Evolutionary conservation across 2,888 invertebrate genomes (phyloP), one percentile per base, ranked within the genome.

Genomic region (Stenoptilia bipunctidactyla): DNA sequence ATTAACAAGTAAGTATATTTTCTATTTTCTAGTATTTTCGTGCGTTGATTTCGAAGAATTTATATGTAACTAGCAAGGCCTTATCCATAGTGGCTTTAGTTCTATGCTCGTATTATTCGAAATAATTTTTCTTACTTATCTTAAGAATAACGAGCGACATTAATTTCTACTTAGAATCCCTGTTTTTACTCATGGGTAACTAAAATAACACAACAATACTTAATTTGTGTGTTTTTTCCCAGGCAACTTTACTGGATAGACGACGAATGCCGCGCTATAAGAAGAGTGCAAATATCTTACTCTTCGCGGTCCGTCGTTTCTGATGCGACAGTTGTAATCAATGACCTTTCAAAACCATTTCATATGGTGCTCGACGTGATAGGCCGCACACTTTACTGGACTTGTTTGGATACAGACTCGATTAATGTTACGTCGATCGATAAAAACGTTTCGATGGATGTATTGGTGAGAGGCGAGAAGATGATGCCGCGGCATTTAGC

Each of bases 331-430:
- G 66, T 80, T 0, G 79, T 89, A 0, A 80, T 92, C 0, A 75
- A 87, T 2, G 86, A 86, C 1, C 85, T 89, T 1, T 66, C 82
- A 0, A 87, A 90, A 42, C 94, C 95, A 0, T 92, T 89, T 58
- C 94, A 96, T 66, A 87, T 97, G 53, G 96, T 92, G 0, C 80
- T 97, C 5, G 97, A 97, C 68, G 90, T 93, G 0, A 85, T 94
- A 25, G 92, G 95, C 0, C 86, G 95, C 12, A 76, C 94, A 1
- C 66, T 98, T 1, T 97, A 95, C 74, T 97, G 96, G 96, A 92
- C 94, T 0, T 95, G 95, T 55, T 85, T 91, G 0, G 87, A 88
- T 46, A 89, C 91, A 6, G 92, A 97, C 63, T 90, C 93, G 0
- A 96, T 97, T 37, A 97, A 97, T 66, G 92, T 95, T 0, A 96